Evolutionary conservation across 2,113 vertebrate species (phyloP).

Genomic region (Microtus oregoni): DNA sequence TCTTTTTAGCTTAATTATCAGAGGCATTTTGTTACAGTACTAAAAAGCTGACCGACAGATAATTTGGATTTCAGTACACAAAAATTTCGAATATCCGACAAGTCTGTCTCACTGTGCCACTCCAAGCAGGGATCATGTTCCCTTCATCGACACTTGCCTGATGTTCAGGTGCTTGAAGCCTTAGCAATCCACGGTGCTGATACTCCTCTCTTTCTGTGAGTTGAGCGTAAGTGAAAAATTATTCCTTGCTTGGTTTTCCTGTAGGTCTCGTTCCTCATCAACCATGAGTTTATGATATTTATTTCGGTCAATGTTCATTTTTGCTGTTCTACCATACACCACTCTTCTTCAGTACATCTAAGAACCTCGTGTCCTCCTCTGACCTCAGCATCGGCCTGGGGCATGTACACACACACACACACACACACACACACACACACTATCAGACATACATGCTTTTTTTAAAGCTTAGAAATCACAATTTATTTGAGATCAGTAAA

Average conservation of each 20-base stretch:
- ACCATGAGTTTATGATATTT: neutral
- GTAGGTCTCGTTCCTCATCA: neutral
- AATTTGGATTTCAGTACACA: neutral
- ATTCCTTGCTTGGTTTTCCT: neutral
- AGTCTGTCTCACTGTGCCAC: too few species aligned
- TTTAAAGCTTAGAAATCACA: neutral
- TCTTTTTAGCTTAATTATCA: neutral
- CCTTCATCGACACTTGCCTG: too few species aligned
- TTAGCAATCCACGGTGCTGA: neutral
- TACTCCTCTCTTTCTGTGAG: neutral
- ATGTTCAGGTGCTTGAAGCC: neutral
- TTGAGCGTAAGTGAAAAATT: neutral
- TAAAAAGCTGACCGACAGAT: neutral
- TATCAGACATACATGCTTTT: neutral
- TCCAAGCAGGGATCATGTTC: too few species aligned
- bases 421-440: neutral
- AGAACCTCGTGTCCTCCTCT: neutral
- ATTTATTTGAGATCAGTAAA: neutral
- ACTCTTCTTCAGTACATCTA: neutral
- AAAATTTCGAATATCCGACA: neutral
- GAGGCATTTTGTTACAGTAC: neutral
- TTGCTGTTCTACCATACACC: neutral
- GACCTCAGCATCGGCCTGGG: neutral
- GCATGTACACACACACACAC: neutral
- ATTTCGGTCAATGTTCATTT: neutral